phyloP scores from a whole-genome alignment of 2,113 vertebrate genomes.

The Scolopax mira region DNA sequence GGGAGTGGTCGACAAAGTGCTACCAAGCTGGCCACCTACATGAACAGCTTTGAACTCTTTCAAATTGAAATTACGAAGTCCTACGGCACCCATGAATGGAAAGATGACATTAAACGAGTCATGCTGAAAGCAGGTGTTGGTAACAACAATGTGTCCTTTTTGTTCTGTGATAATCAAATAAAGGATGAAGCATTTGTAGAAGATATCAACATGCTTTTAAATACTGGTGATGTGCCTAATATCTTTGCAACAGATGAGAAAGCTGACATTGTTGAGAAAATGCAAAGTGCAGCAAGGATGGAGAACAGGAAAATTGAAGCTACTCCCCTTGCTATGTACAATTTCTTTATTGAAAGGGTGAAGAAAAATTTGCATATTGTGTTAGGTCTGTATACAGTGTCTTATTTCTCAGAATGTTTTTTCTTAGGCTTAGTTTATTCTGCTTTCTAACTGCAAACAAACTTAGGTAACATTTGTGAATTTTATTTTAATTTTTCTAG shows the following conservation, averaged over 20 bases:
- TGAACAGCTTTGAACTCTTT: conserved; percentile 83
- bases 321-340: conserved; percentile 88
- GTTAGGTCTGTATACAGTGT: conserved; percentile 73
- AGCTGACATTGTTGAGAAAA: conserved; percentile 88
- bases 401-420: background rate
- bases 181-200: conserved; percentile 90
- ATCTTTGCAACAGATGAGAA: conserved; percentile 89
- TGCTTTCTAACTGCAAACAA: background rate
- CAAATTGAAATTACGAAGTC: conserved; percentile 90
- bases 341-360: conserved; percentile 87
- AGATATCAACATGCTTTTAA: conserved; percentile 91
- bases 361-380: conserved; percentile 91
- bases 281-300: conserved; percentile 78
- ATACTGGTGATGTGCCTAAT: conserved; percentile 90
- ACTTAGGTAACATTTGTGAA: background rate
- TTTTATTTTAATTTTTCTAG: conserved; percentile 57
- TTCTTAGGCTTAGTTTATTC: background rate
- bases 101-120: conserved; percentile 87
- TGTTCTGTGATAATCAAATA: conserved; percentile 89
- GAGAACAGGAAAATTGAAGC: conserved; percentile 83
- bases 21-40: conserved; percentile 86
- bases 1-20: conserved; percentile 89
- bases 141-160: conserved; percentile 80
- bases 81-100: conserved; percentile 83
- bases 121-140: conserved; percentile 84